Evolutionary conservation across 1,140 invertebrate genomes (phyloP).

Genomic region (Papilio dardanus): DNA sequence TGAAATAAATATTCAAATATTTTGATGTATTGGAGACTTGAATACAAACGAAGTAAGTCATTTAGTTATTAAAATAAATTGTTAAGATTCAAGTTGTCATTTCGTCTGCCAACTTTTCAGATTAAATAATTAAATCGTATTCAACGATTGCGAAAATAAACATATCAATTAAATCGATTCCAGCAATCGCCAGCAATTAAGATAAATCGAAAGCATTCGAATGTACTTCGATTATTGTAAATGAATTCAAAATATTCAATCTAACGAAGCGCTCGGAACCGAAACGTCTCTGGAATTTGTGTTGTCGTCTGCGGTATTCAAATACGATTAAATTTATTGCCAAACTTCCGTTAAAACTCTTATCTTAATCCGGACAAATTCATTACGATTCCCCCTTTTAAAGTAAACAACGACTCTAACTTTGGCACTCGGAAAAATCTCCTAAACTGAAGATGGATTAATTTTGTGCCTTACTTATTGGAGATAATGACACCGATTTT

Average conservation of each 20-base stretch:
- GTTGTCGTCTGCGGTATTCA: constrained; percentile 28
- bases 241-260: constrained; percentile 35
- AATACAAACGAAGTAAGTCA: not conserved
- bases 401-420: not conserved
- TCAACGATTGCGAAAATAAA: constrained; percentile 26
- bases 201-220: constrained; percentile 26
- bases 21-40: not conserved
- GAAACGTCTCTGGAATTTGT: constrained; percentile 8
- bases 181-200: constrained; percentile 27
- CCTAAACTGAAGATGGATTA: not conserved
- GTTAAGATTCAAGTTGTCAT: not conserved
- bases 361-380: constrained; percentile 27
- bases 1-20: not conserved
- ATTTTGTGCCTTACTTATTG: not conserved
- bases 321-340: constrained; percentile 32
- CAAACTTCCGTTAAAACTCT: constrained; percentile 4
- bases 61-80: not conserved
- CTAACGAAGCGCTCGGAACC: constrained; percentile 24
- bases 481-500: not conserved
- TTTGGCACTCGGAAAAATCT: not conserved
- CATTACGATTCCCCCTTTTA: constrained; percentile 4
- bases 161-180: constrained; percentile 23
- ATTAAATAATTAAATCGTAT: constrained; percentile 4
- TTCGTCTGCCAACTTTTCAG: not conserved
- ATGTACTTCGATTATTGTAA: constrained; percentile 28